These are phyloP conservation scores for Microctonus aethiopoides DNA, from an alignment of 2,888 invertebrate species.

Conservation along the genomic window DNA sequence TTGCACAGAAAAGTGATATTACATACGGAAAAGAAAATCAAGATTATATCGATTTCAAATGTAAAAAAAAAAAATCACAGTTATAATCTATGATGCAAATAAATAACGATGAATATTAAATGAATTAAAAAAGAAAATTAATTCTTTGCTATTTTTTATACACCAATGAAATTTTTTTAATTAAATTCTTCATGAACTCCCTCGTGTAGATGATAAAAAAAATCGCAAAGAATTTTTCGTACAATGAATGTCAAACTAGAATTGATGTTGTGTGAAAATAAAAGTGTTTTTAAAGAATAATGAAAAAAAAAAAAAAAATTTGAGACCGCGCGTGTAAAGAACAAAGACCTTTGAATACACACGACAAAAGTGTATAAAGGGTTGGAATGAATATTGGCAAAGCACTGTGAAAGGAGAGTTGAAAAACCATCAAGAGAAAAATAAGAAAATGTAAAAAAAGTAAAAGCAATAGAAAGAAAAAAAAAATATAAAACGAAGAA, in stretches of 20 bases:
- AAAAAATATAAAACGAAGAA: slow-evolving; percentile 21
- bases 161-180: background rate
- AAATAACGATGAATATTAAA: background rate
- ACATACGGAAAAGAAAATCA: background rate
- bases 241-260: no score
- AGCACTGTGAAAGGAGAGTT: background rate
- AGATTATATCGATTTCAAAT: background rate
- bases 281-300: background rate
- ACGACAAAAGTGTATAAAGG: background rate
- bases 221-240: no score
- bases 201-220: background rate
- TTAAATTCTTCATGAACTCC: background rate
- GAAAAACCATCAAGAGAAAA: background rate
- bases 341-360: no score
- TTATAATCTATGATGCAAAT: no score
- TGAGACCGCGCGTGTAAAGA: background rate
- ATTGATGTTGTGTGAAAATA: no score
- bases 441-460: background rate
- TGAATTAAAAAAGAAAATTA: background rate
- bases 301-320: background rate
- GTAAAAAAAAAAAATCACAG: no score
- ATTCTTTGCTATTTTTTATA: background rate
- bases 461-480: background rate
- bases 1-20: background rate
- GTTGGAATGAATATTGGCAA: background rate